Evolutionary conservation across 2,113 vertebrate genomes (phyloP).

Genomic region (Pagrus major): DNA sequence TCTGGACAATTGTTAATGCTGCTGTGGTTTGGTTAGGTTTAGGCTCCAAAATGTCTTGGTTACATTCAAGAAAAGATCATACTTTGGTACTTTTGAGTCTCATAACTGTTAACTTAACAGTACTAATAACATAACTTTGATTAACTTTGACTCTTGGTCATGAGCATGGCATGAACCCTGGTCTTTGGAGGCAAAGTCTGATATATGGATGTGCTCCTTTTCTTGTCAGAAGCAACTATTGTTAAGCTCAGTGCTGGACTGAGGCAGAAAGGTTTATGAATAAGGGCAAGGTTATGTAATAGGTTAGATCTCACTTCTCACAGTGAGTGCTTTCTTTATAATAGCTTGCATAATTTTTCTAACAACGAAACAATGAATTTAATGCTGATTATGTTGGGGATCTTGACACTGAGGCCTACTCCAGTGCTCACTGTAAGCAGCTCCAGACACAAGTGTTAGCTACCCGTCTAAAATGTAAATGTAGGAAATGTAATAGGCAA

Average conservation of each 20-base stretch:
- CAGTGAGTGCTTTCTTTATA: not conserved
- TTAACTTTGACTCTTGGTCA: too few species aligned
- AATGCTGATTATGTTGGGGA: not conserved
- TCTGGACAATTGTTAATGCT: too few species aligned
- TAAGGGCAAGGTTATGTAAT: too few species aligned
- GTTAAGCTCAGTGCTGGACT: not conserved
- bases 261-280: not conserved
- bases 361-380: slow-evolving; percentile 2
- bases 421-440: slow-evolving; percentile 4
- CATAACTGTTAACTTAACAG: too few species aligned
- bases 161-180: too few species aligned
- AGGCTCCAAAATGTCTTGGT: too few species aligned
- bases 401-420: not conserved
- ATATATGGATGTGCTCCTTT: too few species aligned
- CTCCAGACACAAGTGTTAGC: slow-evolving; percentile 32
- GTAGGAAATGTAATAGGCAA: slow-evolving; percentile 21
- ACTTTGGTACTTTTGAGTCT: too few species aligned
- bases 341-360: not conserved
- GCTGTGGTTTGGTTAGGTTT: too few species aligned
- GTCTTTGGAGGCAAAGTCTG: too few species aligned
- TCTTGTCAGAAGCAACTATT: not conserved
- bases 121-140: too few species aligned
- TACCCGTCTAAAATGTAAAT: slow-evolving; percentile 40
- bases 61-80: too few species aligned
- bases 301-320: not conserved